Evolutionary conservation across 2,888 invertebrate species (phyloP), one percentile per base, ranked within the genome.

Genomic region (Schrankia costaestrigalis): DNA sequence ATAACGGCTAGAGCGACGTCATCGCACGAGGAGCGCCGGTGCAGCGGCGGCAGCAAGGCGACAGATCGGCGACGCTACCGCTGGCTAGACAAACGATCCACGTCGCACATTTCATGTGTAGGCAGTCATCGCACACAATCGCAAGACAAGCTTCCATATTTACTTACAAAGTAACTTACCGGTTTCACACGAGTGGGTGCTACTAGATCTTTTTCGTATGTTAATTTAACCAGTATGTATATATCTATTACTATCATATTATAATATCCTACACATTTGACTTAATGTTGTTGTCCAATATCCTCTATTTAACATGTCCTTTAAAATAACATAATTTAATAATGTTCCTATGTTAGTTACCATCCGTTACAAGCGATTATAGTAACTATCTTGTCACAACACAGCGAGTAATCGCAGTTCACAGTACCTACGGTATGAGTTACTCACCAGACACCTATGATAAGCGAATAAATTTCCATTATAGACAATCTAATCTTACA

Each of bases 141-240:
- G 58, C 58, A 45, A 59, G 67, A 73, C 86, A 83, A 82, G 79
- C 80, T 84, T 79, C 84, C 85, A 84, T 86, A 85, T 85, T 83
- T 78, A 85, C 77, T 71, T 71, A 75, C 71, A 77, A 76, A 75
- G 74, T 71, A 72, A 48, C 55, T 74, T 84, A 84, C 84, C 84
- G 83, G 85, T 85, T 81, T 71, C 63, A 62, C 66, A 61, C 62
- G 82, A 79, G 85, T 84, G 84, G 85, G 85, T 63, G 83, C 73
- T 62, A 68, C 71, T 68, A 63, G 68, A 69, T 77, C 68, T 68
- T 72, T 76, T 78, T 73, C 69, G 55, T 77, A 78, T 78, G 78
- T 59, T 70, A 75, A 79, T 78, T 62, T 60, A 63, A 70, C 65
- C 65, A 70, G 67, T 65, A 57, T n/a, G n/a, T n/a, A n/a, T n/a